Evolutionary conservation across 1,140 invertebrate species (phyloP).

Genomic region (Drosophila mauritiana): DNA sequence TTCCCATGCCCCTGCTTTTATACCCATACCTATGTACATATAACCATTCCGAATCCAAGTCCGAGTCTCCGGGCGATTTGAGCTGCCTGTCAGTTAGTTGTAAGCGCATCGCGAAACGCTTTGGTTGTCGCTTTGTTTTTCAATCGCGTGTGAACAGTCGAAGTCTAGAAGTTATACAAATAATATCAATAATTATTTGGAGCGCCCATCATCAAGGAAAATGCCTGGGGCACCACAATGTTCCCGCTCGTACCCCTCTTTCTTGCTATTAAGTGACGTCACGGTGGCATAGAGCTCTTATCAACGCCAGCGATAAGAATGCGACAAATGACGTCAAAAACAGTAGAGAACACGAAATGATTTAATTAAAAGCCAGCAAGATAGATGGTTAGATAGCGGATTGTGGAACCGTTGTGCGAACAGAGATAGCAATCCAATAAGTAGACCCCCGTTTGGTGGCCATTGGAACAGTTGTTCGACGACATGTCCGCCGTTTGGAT

Average conservation of each 20-base stretch:
- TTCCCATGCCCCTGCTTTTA: background rate
- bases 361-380: slow-evolving; percentile 25
- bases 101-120: slow-evolving; percentile 30
- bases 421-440: slow-evolving; percentile 30
- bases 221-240: background rate
- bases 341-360: background rate
- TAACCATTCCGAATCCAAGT: slow-evolving; percentile 12
- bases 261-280: slow-evolving; percentile 14
- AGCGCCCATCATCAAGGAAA: background rate
- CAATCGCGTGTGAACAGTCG: slow-evolving; percentile 27
- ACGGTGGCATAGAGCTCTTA: background rate
- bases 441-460: slow-evolving; percentile 1
- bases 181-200: background rate
- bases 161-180: background rate
- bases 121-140: slow-evolving; percentile 19
- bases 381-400: slow-evolving; percentile 3
- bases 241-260: background rate
- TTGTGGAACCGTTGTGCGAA: background rate
- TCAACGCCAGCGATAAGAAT: slow-evolving; percentile 36
- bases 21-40: background rate
- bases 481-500: slow-evolving; percentile 86
- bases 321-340: slow-evolving; percentile 47
- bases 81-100: slow-evolving; percentile 53
- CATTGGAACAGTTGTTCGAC: slow-evolving; percentile 15
- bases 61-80: slow-evolving; percentile 14